phyloP scores from a whole-genome alignment of 64 coral and sea anemone genomes.

The Montipora sp. region DNA sequence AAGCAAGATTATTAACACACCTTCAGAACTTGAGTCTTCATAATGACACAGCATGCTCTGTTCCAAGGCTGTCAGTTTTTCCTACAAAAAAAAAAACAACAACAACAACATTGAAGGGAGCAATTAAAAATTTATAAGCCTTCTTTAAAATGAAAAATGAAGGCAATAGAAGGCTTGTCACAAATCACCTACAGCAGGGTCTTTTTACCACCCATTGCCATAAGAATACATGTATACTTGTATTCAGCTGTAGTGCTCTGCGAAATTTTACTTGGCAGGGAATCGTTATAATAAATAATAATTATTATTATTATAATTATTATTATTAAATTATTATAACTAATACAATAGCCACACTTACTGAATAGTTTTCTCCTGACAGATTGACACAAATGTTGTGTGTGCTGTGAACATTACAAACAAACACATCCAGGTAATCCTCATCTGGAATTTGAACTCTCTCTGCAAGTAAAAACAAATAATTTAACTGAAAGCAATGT shows the following conservation, averaged over 20 bases:
- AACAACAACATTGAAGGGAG: background rate
- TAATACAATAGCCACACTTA: conserved; percentile 33
- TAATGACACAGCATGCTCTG: conserved; percentile 85
- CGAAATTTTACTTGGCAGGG: too few relatives aligned
- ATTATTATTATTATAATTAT: background rate
- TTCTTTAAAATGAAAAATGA: too few relatives aligned
- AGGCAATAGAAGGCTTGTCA: too few relatives aligned
- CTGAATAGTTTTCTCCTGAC: conserved; percentile 68
- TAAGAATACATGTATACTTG: too few relatives aligned
- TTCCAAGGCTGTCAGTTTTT: conserved; percentile 68
- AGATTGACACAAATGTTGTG: conserved; percentile 80
- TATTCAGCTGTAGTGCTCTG: too few relatives aligned
- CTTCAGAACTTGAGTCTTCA: conserved; percentile 72
- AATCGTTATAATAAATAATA: too few relatives aligned
- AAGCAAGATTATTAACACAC: conserved; percentile 10
- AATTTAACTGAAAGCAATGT: background rate
- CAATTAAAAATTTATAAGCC: too few relatives aligned
- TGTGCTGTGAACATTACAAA: conserved; percentile 84
- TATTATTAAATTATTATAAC: too few relatives aligned
- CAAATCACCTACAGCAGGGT: too few relatives aligned
- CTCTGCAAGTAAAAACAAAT: background rate
- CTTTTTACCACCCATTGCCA: too few relatives aligned
- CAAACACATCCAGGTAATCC: conserved; percentile 75
- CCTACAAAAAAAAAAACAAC: conserved; percentile 43
- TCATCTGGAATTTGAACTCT: conserved; percentile 67